Evolutionary conservation across 2,113 vertebrate species (phyloP).

Genomic region (Thryonomys swinderianus): DNA sequence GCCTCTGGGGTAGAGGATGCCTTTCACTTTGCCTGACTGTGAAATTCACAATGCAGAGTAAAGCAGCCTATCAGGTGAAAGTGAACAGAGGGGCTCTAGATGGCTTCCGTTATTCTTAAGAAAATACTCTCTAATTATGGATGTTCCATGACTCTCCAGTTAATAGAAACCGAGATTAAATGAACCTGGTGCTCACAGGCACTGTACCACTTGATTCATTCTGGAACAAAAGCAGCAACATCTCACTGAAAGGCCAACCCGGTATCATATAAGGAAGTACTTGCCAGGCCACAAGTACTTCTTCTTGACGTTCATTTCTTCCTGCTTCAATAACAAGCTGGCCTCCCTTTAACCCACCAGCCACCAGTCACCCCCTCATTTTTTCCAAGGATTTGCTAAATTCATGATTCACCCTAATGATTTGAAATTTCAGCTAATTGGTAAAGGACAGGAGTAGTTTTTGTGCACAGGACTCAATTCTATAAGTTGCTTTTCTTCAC

Average conservation of each 20-base stretch:
- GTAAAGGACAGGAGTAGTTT: background rate
- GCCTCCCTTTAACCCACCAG: background rate
- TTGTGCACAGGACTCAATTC: background rate
- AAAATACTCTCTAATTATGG: background rate
- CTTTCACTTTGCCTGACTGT: background rate
- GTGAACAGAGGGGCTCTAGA: background rate
- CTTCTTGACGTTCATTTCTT: background rate
- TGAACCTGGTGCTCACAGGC: background rate
- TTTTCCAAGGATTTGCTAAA: background rate
- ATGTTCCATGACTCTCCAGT: background rate
- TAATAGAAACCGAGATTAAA: background rate
- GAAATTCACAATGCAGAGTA: conserved; percentile 1
- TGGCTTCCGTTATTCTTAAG: background rate
- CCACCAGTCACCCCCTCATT: too few relatives aligned
- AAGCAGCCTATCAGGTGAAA: background rate
- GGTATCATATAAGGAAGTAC: background rate
- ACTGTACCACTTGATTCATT: background rate
- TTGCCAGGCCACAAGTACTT: background rate
- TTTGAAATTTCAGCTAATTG: background rate
- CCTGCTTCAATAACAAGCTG: background rate
- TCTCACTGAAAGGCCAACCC: background rate
- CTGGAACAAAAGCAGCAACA: background rate
- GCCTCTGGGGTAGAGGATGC: background rate
- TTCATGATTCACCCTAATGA: conserved; percentile 1
- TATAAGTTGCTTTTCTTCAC: background rate